Percentiles rank a stretch among this genome's conserved stretches.
Evolutionary conservation across 2,113 vertebrate species (phyloP).

Genomic region (Myrmecobius fasciatus): DNA sequence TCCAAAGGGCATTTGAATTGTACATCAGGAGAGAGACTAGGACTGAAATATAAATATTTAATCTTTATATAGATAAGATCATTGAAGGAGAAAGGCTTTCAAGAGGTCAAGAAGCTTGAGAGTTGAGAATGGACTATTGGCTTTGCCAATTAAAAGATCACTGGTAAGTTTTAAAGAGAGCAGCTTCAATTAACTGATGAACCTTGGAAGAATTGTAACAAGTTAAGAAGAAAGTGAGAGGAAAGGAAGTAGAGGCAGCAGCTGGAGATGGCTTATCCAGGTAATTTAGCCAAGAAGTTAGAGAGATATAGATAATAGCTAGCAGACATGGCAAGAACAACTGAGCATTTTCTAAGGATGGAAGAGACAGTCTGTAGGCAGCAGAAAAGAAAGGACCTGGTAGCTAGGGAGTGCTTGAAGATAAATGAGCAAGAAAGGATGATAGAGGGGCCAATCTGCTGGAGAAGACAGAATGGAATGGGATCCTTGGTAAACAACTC

Average conservation of each 20-base stretch:
- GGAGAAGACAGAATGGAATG: neutral
- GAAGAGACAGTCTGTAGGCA: neutral
- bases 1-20: neutral
- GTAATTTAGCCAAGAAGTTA: neutral
- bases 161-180: neutral
- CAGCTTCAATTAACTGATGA: neutral
- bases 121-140: neutral
- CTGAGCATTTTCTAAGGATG: neutral
- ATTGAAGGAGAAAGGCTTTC: neutral
- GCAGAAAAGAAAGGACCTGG: neutral
- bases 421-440: neutral
- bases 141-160: neutral
- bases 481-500: neutral
- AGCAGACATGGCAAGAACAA: neutral
- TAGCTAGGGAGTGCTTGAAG: neutral
- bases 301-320: neutral
- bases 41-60: neutral
- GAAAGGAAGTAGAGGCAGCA: neutral
- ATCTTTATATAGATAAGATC: neutral
- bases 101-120: neutral
- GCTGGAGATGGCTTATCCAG: neutral
- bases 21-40: neutral
- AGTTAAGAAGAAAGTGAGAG: neutral
- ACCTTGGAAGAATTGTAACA: neutral
- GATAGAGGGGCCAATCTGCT: neutral